These are phyloP conservation scores for Formica aserva DNA, from an alignment of 2,888 invertebrate genomes.

Conservation along the genomic window DNA sequence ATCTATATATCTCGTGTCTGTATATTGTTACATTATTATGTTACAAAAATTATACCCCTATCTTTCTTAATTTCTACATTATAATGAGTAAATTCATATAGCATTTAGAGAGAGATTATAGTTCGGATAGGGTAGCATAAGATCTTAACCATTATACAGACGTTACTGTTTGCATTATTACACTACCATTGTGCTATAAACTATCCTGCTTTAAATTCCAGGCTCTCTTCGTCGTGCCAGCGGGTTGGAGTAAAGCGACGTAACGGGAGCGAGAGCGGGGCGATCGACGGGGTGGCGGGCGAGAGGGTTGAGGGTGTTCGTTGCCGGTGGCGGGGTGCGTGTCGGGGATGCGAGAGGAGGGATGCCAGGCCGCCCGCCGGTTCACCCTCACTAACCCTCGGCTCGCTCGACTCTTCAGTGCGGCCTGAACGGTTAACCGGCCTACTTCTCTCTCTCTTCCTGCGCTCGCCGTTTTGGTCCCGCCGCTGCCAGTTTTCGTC, in stretches of 20 bases:
- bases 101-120: too few species aligned
- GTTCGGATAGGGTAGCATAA: too few species aligned
- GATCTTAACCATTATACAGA: too few species aligned
- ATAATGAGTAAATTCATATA: neutral
- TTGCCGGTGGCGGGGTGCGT: slow-evolving; percentile 66
- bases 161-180: neutral
- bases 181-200: slow-evolving; percentile 1
- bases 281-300: slow-evolving; percentile 33
- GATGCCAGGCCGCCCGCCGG: slow-evolving; percentile 70
- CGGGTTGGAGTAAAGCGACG: slow-evolving; percentile 23
- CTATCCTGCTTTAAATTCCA: slow-evolving; percentile 10
- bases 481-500: slow-evolving; percentile 28
- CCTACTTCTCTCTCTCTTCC: slow-evolving; percentile 79
- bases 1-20: neutral
- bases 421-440: slow-evolving; percentile 85
- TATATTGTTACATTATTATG: neutral
- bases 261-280: slow-evolving; percentile 51
- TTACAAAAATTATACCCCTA: neutral
- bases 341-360: slow-evolving; percentile 75
- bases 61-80: neutral
- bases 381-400: slow-evolving; percentile 77
- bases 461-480: slow-evolving; percentile 38
- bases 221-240: neutral
- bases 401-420: slow-evolving; percentile 82
- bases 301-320: slow-evolving; percentile 65